Evolutionary conservation across 1,140 invertebrate genomes (phyloP).

Genomic region (Brachionus asplanchnoidis): DNA sequence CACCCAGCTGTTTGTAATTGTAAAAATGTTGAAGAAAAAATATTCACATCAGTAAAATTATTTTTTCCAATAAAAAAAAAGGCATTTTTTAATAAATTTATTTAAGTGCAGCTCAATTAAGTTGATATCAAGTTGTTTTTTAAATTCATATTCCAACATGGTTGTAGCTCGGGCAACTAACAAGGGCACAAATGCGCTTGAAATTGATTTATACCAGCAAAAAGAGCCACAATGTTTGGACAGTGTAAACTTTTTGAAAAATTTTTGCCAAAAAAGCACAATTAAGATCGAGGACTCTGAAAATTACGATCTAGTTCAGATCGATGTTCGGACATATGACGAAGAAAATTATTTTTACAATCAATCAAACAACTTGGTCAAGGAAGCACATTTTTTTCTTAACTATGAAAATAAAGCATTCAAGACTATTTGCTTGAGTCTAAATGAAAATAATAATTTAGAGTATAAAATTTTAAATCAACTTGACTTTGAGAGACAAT

Average conservation of each 20-base stretch:
- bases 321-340: neutral
- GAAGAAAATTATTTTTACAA: neutral
- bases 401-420: conserved; percentile 20
- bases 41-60: neutral
- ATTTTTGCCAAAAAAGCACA: neutral
- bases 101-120: neutral
- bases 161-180: neutral
- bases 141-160: neutral
- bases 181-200: neutral
- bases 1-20: neutral
- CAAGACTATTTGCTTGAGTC: neutral
- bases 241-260: neutral
- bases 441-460: conserved; percentile 15
- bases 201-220: neutral
- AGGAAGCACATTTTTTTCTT: neutral
- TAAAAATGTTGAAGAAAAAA: neutral
- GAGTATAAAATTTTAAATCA: conserved; percentile 11
- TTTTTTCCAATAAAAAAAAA: neutral
- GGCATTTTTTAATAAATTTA: neutral
- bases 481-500: neutral
- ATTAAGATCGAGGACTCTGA: neutral
- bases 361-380: neutral
- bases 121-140: neutral
- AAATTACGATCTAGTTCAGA: neutral
- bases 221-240: neutral